These are phyloP conservation scores for Agriopis marginaria DNA, from an alignment of 2,888 invertebrate genomes.

Conservation along the genomic window DNA sequence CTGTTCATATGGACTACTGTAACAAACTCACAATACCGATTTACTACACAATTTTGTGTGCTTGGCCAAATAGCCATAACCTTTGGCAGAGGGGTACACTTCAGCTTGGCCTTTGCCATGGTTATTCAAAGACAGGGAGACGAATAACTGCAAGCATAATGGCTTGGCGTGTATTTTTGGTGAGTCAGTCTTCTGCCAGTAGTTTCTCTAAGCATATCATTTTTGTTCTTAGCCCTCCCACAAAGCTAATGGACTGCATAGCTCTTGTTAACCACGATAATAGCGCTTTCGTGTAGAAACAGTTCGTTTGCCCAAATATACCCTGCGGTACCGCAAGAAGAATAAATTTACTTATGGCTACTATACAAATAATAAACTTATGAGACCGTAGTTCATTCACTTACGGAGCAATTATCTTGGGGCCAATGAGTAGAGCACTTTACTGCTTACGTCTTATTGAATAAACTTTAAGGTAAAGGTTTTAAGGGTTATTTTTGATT, in stretches of 20 bases:
- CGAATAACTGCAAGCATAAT: too few relatives aligned
- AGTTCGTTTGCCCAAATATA: constrained; percentile 39
- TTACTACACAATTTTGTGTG: too few relatives aligned
- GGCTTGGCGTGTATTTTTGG: not conserved
- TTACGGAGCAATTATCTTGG: constrained; percentile 71
- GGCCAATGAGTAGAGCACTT: constrained; percentile 50
- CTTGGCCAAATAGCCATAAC: too few relatives aligned
- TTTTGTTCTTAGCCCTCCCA: constrained; percentile 28
- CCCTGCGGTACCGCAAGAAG: constrained; percentile 46
- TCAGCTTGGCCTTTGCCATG: too few relatives aligned
- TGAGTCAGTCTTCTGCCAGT: constrained; percentile 7
- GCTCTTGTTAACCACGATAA: constrained; percentile 35
- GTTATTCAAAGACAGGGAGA: too few relatives aligned
- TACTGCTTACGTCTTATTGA: constrained; percentile 38
- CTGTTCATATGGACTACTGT: too few relatives aligned
- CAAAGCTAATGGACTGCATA: constrained; percentile 38
- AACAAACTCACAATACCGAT: too few relatives aligned
- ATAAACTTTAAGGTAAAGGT: constrained; percentile 43
- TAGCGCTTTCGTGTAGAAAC: constrained; percentile 42
- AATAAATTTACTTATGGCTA: constrained; percentile 58
- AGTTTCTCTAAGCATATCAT: constrained; percentile 5
- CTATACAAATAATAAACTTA: constrained; percentile 64
- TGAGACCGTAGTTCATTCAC: constrained; percentile 75
- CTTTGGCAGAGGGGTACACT: too few relatives aligned
- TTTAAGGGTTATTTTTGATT: constrained; percentile 51